Conservation (phyloP, 2,888 invertebrate species). For the Drosophila pegasa region DNA sequence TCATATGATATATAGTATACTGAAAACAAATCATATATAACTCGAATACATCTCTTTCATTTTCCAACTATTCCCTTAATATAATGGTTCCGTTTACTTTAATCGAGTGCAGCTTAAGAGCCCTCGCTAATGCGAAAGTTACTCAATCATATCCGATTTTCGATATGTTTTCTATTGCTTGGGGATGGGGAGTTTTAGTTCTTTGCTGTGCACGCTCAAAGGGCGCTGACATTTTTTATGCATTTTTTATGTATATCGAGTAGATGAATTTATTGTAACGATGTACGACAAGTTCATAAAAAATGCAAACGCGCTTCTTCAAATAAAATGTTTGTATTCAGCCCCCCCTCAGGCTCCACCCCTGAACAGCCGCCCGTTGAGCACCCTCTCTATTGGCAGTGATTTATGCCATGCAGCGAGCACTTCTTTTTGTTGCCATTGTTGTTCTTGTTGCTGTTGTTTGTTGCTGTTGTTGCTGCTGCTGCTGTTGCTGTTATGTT, state of each 20-base stretch:
- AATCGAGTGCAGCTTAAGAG: neutral
- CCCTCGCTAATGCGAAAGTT: neutral
- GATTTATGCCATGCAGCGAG: constrained; percentile 70
- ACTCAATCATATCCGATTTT: neutral
- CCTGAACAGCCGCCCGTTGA: constrained; percentile 5
- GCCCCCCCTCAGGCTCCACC: neutral
- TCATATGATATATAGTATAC: too few species aligned
- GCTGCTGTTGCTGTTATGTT: constrained; percentile 38
- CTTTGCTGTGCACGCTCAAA: neutral
- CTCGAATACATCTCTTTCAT: too few species aligned
- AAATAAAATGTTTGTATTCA: constrained; percentile 64
- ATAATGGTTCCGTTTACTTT: too few species aligned
- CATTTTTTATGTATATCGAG: constrained; percentile 73
- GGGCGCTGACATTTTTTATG: constrained; percentile 56
- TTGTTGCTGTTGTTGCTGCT: neutral
- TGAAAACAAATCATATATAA: too few species aligned
- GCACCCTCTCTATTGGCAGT: constrained; percentile 28
- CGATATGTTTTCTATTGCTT: neutral
- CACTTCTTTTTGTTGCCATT: constrained; percentile 48
- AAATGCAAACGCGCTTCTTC: constrained; percentile 74
- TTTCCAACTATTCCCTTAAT: too few species aligned
- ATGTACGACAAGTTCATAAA: constrained; percentile 78
- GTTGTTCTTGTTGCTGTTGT: constrained; percentile 4
- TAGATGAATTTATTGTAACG: constrained; percentile 58
- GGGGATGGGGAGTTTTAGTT: neutral